Conservation (phyloP, 2,797 vertebrate species). For the Xiphophorus birchmanni region DNA sequence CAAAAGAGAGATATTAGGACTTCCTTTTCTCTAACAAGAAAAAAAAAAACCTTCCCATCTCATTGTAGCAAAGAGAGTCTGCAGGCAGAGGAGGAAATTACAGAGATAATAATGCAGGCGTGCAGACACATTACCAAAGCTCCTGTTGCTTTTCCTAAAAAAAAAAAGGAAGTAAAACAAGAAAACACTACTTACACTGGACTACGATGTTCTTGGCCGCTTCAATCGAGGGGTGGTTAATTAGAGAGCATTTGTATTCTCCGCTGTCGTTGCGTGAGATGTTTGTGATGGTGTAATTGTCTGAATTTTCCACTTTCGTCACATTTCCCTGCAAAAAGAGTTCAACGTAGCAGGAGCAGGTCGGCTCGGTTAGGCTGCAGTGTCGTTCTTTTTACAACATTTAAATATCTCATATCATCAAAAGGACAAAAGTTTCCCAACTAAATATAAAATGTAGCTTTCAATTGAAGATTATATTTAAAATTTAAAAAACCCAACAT, state of each 20-base stretch:
- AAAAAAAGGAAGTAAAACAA: not conserved
- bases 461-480: not conserved
- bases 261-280: constrained; percentile 86
- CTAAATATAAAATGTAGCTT: not conserved
- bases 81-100: constrained; percentile 13
- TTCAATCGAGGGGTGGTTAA: constrained; percentile 79
- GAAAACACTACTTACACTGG: constrained; percentile 85
- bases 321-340: constrained; percentile 76
- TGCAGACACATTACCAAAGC: constrained; percentile 1
- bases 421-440: not conserved
- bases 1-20: constrained; percentile 25
- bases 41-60: constrained; percentile 27
- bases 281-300: constrained; percentile 80
- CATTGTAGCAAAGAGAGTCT: constrained; percentile 11
- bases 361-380: constrained; percentile 2
- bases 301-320: constrained; percentile 82
- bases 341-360: not conserved
- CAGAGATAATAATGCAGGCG: not conserved
- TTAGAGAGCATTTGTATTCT: constrained; percentile 93
- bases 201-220: constrained; percentile 84
- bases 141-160: constrained; percentile 11
- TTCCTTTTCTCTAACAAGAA: constrained; percentile 34
- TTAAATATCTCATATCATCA: not conserved
- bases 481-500: not conserved
- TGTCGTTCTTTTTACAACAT: not conserved